Conservation (phyloP, 1,140 invertebrate species). For the Prorops nasuta region DNA sequence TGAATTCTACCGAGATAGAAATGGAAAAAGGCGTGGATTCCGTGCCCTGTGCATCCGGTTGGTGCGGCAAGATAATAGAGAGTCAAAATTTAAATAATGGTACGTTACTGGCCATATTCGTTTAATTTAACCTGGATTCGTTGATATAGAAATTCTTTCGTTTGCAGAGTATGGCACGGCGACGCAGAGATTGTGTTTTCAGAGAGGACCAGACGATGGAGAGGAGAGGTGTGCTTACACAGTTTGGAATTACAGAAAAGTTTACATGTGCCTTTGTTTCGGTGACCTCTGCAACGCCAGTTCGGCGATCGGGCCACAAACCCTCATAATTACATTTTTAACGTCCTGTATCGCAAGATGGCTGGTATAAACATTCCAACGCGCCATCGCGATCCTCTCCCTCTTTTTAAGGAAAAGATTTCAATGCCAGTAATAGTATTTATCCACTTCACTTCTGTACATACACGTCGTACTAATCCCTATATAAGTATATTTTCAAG, state of each 20-base stretch:
- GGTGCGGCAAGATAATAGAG: slow-evolving; percentile 90
- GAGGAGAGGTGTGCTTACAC: slow-evolving; percentile 87
- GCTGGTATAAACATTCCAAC: neutral
- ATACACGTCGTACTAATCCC: too few relatives aligned
- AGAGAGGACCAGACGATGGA: slow-evolving; percentile 79
- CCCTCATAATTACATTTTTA: too few relatives aligned
- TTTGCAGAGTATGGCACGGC: slow-evolving; percentile 81
- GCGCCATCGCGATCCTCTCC: neutral
- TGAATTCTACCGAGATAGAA: slow-evolving; percentile 72
- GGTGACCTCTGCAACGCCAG: slow-evolving; percentile 83
- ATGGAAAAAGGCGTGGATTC: slow-evolving; percentile 69
- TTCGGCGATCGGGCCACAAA: slow-evolving; percentile 4
- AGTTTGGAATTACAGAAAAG: slow-evolving; percentile 73
- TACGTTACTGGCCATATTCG: slow-evolving; percentile 30
- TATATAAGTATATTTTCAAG: too few relatives aligned
- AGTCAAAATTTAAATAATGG: slow-evolving; percentile 63
- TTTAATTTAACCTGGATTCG: neutral
- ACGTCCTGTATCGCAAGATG: too few relatives aligned
- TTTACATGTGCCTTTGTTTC: slow-evolving; percentile 88
- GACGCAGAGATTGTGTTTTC: slow-evolving; percentile 82
- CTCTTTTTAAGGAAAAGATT: too few relatives aligned
- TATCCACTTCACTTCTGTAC: too few relatives aligned
- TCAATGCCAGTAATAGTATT: too few relatives aligned
- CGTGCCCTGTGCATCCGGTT: slow-evolving; percentile 84
- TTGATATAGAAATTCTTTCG: slow-evolving; percentile 2